Base-by-base conservation (phyloP, 1,140 invertebrate species). In the Brachionus koreanus region DNA sequence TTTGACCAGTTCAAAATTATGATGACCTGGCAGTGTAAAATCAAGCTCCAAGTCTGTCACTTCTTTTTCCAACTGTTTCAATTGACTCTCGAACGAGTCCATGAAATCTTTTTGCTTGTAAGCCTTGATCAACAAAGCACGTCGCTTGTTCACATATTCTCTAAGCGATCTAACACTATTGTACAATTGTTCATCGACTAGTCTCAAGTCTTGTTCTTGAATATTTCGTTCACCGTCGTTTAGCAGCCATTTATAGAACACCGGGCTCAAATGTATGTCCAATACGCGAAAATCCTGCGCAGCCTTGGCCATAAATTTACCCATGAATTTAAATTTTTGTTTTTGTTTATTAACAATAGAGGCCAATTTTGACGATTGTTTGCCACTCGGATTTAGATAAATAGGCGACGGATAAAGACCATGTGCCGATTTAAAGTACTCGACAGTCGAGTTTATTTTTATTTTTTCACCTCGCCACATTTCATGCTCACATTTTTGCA, bases 251-350 rank as follows among this genome's bases (percentile, higher is more conserved):
- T 96, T 95, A 90, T 97, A 98, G 87, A 98, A 96, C 9, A 94
- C 92, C 85, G 93, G 89, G 86, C 95, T 97, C 86, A 99, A 92
- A 57, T 96, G 95, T 74, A 99, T 91, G 91, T 99, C 97, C 89
- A 99, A 88, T 95, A 97, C 97, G 91, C 97, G 91, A 5, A 95
- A 98, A 90, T 99, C 98, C 92, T 98, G 97, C 52, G 99, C 93
- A 37, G 98, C 95, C 89, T 99, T 98, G 0, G 97, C 98, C 94
- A 99, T 97, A 87, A 99, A 96, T 86, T 98, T 98, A 25, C 97
- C 97, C 57, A 99, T 90, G 86, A 99, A 97, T 86, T 95, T 93
- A 88, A 98, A 98, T 89, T 97, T 98, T 42, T 92, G 91, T 87
- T 96, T 96, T 61, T 96, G 90, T 88, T 95, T 95, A 10, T 94